Base-by-base conservation (phyloP, 2,113 vertebrate species). In the Amphiprion ocellaris region DNA sequence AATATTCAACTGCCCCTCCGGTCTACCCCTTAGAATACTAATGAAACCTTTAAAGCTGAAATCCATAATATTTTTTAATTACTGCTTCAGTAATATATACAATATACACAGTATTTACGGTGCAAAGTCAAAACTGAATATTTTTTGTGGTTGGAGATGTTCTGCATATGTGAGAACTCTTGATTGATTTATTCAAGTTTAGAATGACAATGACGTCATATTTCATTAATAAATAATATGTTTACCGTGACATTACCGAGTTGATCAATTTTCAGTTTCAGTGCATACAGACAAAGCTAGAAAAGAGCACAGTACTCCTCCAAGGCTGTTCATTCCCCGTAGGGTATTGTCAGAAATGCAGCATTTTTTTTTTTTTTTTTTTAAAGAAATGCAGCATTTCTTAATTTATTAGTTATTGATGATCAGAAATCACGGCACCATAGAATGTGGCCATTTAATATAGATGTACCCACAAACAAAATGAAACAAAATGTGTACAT, bases 31-130 rank as follows among this genome's bases (percentile, higher is more conserved):
- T 24, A 17, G 68, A 78, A 82, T 85, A 60, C 62, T 74, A 77
- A 86, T 74, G 77, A 75, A 74, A 50, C 62, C 59, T 71, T 70
- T 65, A 26, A 79, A 79, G 79, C 37, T 41, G 21, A 85, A 83
- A 84, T 85, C 76, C 65, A 79, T 87, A 79, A 74, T 69, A 60
- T 70, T 66, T 83, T 60, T 87, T 84, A 87, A 82, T 89, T 82
- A 74, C 74, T 63, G 58, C 33, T 72, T 83, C n/a, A 64, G 53
- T 74, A 66, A 74, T 69, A 26, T 17, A 37, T 9, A 37, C 33
- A 37, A 65, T 80, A 44, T 41, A 62, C 72, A 47, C 61, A 50
- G 30, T 21, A 26, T 59, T 50, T 70, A 58, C 26, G 68, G 30
- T 33, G 39, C 60, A 59, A 39, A 19, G 16, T 10, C 2, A 58